phyloP scores from a whole-genome alignment of 2,797 vertebrate genomes.

The Gymnodraco acuticeps region DNA sequence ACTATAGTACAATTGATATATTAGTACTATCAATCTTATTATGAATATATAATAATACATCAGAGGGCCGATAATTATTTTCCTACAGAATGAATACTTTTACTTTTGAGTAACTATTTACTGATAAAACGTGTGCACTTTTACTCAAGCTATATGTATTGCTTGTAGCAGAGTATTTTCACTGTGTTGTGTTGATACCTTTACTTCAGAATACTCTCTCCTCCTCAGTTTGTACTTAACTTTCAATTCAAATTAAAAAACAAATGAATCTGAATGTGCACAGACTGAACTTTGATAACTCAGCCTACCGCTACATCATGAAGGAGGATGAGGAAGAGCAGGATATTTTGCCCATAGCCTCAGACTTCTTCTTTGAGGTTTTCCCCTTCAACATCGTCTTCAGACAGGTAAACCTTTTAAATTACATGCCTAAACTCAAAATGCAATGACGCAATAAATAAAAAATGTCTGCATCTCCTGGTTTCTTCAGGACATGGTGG shows the following conservation, averaged over 20 bases:
- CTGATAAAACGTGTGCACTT: background rate
- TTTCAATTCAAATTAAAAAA: background rate
- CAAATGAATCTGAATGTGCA: background rate
- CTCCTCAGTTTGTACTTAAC: background rate
- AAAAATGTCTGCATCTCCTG: background rate
- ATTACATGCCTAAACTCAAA: background rate
- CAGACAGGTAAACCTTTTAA: conserved; percentile 79
- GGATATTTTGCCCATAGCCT: conserved; percentile 86
- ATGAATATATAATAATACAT: background rate
- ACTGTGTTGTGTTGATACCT: background rate
- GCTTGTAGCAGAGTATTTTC: background rate
- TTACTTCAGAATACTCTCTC: background rate
- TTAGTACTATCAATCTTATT: background rate
- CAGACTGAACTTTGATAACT: conserved; percentile 88
- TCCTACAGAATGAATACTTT: background rate
- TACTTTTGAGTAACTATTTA: background rate
- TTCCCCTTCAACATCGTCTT: conserved; percentile 88
- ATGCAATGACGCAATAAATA: background rate
- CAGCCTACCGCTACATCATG: conserved; percentile 86
- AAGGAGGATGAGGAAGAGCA: conserved; percentile 85
- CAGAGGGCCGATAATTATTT: no score
- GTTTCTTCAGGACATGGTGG: conserved; percentile 82
- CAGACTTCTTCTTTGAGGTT: conserved; percentile 87
- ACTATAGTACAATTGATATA: background rate
- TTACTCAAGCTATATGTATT: background rate